Base-by-base conservation (phyloP, 2,888 invertebrate species). In the Hedya salicella region DNA sequence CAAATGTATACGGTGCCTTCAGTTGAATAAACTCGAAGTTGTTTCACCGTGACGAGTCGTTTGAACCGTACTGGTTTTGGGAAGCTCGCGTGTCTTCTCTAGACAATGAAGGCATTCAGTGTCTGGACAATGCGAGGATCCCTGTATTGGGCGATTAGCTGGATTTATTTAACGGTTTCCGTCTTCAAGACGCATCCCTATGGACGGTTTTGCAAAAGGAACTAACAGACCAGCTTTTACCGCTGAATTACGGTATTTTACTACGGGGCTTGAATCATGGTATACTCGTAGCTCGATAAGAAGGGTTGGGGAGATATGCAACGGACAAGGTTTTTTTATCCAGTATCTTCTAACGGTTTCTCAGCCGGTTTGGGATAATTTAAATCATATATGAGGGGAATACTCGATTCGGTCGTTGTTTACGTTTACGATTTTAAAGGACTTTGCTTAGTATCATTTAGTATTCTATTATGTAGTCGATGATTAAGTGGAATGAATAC, bases 41-140 rank as follows among this genome's bases (percentile, higher is more conserved):
- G 54, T 64, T 69, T 66, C 40, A 30, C 46, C 13, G 32, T 44
- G 36, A 4, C 21, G 50, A 32, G 69, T 71, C 68, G 52, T 69
- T 80, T 80, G 72, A 62, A 72, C 71, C 80, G 64, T 79, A 79
- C 72, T 40, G 68, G 50, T 63, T 71, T 64, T 65, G 63, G 44
- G 19, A 46, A 56, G 50, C 66, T 68, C 53, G 72, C 72, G 50
- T 71, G 78, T 75, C 82, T 78, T 78, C 75, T 72, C 80, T 81
- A 87, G 83, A 85, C 85, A 86, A 89, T 88, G 82, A 86, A 85
- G 82, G 84, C 80, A 88, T 89, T 89, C 83, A 88, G 78, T 78
- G 84, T 81, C 82, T 85, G 88, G 88, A 90, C 86, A 88, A 88
- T 84, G 79, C 79, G 81, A 77, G 75, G 79, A 79, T 73, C 77